These are phyloP conservation scores for Agrotis exclamationis DNA, from an alignment of 2,888 invertebrate genomes.

Conservation along the genomic window DNA sequence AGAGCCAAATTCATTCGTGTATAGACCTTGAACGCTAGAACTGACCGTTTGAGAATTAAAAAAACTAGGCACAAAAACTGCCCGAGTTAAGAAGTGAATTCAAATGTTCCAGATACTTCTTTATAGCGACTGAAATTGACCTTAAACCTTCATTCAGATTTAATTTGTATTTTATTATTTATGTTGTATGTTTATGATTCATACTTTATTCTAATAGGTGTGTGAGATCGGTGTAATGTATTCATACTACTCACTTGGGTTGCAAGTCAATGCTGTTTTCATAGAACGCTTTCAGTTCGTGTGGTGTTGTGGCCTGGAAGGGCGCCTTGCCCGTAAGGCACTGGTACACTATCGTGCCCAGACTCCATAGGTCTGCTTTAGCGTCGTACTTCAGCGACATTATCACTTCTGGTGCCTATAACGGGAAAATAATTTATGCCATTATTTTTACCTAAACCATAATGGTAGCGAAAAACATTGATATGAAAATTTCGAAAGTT, in stretches of 20 bases:
- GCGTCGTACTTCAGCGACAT: constrained; percentile 99
- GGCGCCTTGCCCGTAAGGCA: constrained; percentile 99
- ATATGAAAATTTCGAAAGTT: constrained; percentile 11
- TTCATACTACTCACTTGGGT: constrained; percentile 93
- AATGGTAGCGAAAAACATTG: not conserved
- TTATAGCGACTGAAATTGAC: constrained; percentile 3
- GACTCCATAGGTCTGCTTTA: constrained; percentile 99
- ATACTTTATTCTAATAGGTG: not conserved
- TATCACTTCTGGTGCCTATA: constrained; percentile 99
- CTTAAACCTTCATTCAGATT: constrained; percentile 11
- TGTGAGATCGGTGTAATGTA: not conserved
- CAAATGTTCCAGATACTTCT: constrained; percentile 27
- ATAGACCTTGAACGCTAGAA: constrained; percentile 56
- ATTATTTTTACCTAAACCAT: not conserved
- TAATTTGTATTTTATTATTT: not conserved
- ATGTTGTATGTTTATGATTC: not conserved
- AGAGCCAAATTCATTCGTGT: constrained; percentile 48
- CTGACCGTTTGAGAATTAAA: constrained; percentile 36
- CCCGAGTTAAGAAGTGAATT: constrained; percentile 35
- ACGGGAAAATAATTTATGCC: not conserved
- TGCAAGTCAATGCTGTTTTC: constrained; percentile 98
- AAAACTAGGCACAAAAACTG: constrained; percentile 47
- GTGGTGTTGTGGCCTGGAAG: constrained; percentile 99
- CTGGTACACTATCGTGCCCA: constrained; percentile 99
- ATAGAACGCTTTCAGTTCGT: constrained; percentile 98